phyloP scores from a whole-genome alignment of 2,797 vertebrate species.

The Hydrophis major region DNA sequence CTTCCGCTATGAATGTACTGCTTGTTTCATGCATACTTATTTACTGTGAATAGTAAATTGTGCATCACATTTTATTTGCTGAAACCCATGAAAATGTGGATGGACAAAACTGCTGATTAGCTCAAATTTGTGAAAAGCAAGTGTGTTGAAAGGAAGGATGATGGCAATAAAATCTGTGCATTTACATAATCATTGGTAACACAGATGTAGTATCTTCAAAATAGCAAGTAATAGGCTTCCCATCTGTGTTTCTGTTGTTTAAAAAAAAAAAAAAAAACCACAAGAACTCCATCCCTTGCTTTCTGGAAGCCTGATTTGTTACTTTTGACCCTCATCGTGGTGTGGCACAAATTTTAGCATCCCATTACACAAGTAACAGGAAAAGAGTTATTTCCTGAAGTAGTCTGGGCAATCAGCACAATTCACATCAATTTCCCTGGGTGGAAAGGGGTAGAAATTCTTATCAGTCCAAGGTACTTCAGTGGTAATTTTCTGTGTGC shows the following conservation, averaged over 20 bases:
- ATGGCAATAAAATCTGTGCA: slow-evolving; percentile 32
- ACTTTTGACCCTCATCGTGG: slow-evolving; percentile 51
- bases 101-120: slow-evolving; percentile 28
- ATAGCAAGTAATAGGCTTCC: slow-evolving; percentile 30
- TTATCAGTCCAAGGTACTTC: not conserved
- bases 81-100: slow-evolving; percentile 18
- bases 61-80: not conserved
- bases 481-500: not conserved
- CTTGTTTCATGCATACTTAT: slow-evolving; percentile 21
- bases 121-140: slow-evolving; percentile 34
- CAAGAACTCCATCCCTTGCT: slow-evolving; percentile 38
- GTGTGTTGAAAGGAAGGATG: slow-evolving; percentile 24
- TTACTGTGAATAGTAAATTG: slow-evolving; percentile 32
- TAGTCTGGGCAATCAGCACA: slow-evolving; percentile 32
- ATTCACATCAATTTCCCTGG: slow-evolving; percentile 4
- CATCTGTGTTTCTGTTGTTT: slow-evolving; percentile 22
- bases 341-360: slow-evolving; percentile 43
- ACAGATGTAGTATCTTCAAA: slow-evolving; percentile 23
- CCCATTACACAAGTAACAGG: slow-evolving; percentile 36
- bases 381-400: slow-evolving; percentile 47
- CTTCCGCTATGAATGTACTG: not conserved
- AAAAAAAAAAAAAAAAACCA: slow-evolving; percentile 25
- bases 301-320: slow-evolving; percentile 49
- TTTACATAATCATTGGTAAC: slow-evolving; percentile 34
- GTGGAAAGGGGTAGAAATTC: not conserved